Evolutionary conservation across 2,797 vertebrate species (phyloP).

Genomic region (Dromococcyx pavoninus): DNA sequence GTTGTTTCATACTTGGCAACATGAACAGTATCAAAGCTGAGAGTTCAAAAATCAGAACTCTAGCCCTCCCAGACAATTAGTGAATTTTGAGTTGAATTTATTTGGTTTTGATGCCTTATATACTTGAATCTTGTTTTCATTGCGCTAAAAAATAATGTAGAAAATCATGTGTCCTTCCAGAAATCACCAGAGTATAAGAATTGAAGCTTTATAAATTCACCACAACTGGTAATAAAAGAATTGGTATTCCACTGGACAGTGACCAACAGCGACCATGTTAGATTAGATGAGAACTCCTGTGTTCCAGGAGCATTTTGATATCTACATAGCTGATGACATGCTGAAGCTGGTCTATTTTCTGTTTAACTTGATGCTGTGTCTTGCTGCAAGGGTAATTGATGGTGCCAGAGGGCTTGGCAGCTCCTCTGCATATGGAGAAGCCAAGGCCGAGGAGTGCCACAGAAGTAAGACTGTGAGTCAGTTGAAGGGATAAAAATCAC

Average conservation of each 20-base stretch:
- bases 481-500: not conserved
- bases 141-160: not conserved
- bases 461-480: not conserved
- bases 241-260: not conserved
- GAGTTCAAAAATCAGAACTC: not conserved
- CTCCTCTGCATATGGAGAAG: not conserved
- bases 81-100: not conserved
- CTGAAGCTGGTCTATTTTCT: not conserved
- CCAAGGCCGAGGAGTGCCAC: not conserved
- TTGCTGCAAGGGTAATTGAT: not conserved
- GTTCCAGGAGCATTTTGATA: not conserved
- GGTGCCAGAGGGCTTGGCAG: not conserved
- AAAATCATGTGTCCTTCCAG: not conserved
- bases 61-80: not conserved
- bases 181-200: not conserved
- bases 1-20: not conserved
- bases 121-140: not conserved
- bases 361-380: not conserved
- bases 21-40: not conserved
- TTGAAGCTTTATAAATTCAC: not conserved
- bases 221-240: not conserved
- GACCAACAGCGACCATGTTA: not conserved
- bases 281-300: not conserved
- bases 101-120: not conserved
- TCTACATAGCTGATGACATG: not conserved